These are phyloP conservation scores for Ptychochromis oligacanthus DNA, from an alignment of 2,113 vertebrate genomes.

Conservation along the genomic window DNA sequence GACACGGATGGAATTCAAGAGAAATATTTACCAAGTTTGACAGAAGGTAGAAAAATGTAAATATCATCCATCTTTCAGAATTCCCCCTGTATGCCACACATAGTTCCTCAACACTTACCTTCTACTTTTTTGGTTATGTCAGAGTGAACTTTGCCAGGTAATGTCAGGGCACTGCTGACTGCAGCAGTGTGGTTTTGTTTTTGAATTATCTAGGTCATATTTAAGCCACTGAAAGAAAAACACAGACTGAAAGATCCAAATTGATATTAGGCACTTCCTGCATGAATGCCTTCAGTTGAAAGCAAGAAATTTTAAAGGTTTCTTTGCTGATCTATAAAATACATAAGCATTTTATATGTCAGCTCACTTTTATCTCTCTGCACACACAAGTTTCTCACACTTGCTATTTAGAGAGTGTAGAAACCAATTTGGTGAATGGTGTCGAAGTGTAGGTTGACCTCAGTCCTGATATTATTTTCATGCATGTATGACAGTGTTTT, in stretches of 20 bases:
- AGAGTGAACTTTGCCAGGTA: neutral
- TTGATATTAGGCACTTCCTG: neutral
- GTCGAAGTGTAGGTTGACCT: slow-evolving; percentile 23
- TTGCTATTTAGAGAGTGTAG: slow-evolving; percentile 20
- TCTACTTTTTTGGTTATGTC: neutral
- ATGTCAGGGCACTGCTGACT: neutral
- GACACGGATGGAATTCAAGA: neutral
- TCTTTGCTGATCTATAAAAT: neutral
- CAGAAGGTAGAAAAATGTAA: neutral
- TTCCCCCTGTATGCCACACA: neutral
- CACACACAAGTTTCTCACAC: neutral
- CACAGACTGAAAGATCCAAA: neutral
- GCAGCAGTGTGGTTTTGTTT: neutral
- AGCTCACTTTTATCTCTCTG: neutral
- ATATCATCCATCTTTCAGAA: neutral
- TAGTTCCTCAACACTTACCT: neutral
- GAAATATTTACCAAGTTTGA: neutral
- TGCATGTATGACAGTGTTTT: neutral
- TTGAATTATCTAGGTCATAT: neutral
- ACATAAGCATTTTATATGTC: neutral
- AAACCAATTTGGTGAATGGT: neutral
- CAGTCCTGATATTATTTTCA: neutral
- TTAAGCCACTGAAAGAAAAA: neutral
- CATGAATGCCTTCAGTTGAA: neutral
- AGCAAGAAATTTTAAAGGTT: neutral